phyloP scores from a whole-genome alignment of 2,797 vertebrate genomes.

The Cuculus canorus region DNA sequence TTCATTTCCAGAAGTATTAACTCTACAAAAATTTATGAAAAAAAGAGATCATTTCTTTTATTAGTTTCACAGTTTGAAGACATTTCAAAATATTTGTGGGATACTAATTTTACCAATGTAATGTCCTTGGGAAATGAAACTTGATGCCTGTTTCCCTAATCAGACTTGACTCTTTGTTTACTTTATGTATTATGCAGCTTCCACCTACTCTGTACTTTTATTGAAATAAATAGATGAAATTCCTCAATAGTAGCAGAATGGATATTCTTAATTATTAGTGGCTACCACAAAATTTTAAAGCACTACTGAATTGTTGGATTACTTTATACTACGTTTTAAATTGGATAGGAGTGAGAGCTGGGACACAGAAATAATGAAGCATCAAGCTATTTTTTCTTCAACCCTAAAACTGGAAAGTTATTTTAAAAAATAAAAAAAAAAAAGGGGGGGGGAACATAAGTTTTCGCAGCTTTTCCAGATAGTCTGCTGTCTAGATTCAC shows the following conservation, averaged over 20 bases:
- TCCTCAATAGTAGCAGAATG: background rate
- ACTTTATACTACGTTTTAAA: background rate
- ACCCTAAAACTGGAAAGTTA: background rate
- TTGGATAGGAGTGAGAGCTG: background rate
- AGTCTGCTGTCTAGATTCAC: background rate
- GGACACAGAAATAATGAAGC: background rate
- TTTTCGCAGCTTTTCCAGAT: constrained; percentile 27
- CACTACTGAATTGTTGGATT: background rate
- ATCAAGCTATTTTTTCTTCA: background rate
- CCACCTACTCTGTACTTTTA: background rate
- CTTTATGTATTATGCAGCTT: constrained; percentile 20
- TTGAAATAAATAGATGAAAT: constrained; percentile 18
- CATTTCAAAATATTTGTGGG: constrained; percentile 11
- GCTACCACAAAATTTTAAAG: background rate
- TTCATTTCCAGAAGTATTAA: constrained; percentile 42
- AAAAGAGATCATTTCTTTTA: background rate
- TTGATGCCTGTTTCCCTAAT: background rate
- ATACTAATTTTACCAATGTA: constrained; percentile 30
- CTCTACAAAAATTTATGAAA: background rate
- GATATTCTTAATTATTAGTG: background rate
- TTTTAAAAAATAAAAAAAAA: background rate
- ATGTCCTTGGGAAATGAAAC: constrained; percentile 39
- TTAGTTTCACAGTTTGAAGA: constrained; percentile 20
- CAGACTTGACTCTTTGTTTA: background rate
- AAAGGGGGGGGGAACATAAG: background rate